Evolutionary conservation across 2,113 vertebrate genomes (phyloP), one percentile per base, ranked within the genome.

Genomic region (Malurus alboscapulatus): DNA sequence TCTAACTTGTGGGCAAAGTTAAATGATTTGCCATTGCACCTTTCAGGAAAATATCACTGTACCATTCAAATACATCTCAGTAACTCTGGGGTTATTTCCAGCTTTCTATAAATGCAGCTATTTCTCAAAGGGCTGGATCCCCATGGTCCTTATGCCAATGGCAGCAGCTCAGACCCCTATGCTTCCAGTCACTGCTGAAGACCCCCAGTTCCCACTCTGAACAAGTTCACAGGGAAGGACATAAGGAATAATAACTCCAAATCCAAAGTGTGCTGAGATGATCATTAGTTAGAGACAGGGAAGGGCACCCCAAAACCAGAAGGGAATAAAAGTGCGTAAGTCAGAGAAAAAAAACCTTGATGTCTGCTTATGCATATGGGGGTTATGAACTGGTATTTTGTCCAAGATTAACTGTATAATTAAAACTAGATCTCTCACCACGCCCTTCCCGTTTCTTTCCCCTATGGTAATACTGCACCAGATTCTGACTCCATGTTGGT

Each of bases 211-310:
- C 29, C 21, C 32, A 30, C 21, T 36, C 17, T 10, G 9, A 66
- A 51, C 42, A 71, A 48, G 17, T 63, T 53, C n/a, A 47, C 16
- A 29, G 25, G 13, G 18, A 72, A 66, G 7, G 21, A 44, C 32
- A 75, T 57, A 57, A 47, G 30, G 26, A 90, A 59, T 4, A 48
- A 12, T 5, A 0, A 13, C 10, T 20, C 26, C 27, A 44, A 29
- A 47, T 18, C 19, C 47, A 30, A 26, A 45, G 16, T 0, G 0
- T 55, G 47, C 25, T 51, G 19, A 11, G 8, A 8, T 3, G 8
- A 24, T 47, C 74, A 50, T 29, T 50, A 2, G 9, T 11, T 69
- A 45, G 21, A 68, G 16, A 55, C 30, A 19, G 17, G 26, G 50
- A 61, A 73, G 8, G 12, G 5, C 12, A 47, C 8, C 13, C 17